phyloP scores from a whole-genome alignment of 2,888 invertebrate species.

The Cheilosia urbana region DNA sequence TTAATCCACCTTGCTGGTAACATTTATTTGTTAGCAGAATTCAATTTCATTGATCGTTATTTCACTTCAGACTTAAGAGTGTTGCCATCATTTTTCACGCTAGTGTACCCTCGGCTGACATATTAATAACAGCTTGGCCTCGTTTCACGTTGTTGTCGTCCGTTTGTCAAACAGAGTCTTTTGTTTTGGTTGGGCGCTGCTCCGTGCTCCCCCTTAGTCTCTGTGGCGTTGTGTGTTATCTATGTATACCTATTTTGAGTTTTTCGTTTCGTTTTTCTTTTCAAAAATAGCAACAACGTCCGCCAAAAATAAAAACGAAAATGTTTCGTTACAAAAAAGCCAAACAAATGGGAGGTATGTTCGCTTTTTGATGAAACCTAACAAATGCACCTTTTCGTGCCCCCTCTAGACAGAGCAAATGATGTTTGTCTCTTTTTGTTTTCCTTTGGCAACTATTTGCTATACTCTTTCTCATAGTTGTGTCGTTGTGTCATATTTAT shows the following conservation, averaged over 20 bases:
- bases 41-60: background rate
- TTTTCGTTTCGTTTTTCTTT: slow-evolving; percentile 46
- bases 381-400: slow-evolving; percentile 53
- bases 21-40: background rate
- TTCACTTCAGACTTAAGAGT: background rate
- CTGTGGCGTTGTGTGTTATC: slow-evolving; percentile 4
- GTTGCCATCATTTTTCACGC: slow-evolving; percentile 34
- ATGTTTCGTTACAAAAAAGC: slow-evolving; percentile 15
- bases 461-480: slow-evolving; percentile 13
- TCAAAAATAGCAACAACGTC: slow-evolving; percentile 63
- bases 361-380: slow-evolving; percentile 45
- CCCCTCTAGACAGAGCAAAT: background rate
- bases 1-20: background rate
- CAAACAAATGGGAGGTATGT: slow-evolving; percentile 18
- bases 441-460: background rate
- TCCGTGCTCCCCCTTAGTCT: slow-evolving; percentile 17
- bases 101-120: slow-evolving; percentile 51
- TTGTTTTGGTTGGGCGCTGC: slow-evolving; percentile 53
- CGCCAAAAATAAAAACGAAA: slow-evolving; percentile 59
- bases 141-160: slow-evolving; percentile 53
- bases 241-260: slow-evolving; percentile 46
- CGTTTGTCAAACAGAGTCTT: slow-evolving; percentile 61
- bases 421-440: slow-evolving; percentile 30
- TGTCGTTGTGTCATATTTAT: slow-evolving; percentile 18
- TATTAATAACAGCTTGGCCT: slow-evolving; percentile 71